A percentile compares a stretch with the other conserved stretches of the same genome.
Conservation (phyloP, 37 sponge, comb jelly and placozoan genomes). For the Dysidea cf. avara region DNA sequence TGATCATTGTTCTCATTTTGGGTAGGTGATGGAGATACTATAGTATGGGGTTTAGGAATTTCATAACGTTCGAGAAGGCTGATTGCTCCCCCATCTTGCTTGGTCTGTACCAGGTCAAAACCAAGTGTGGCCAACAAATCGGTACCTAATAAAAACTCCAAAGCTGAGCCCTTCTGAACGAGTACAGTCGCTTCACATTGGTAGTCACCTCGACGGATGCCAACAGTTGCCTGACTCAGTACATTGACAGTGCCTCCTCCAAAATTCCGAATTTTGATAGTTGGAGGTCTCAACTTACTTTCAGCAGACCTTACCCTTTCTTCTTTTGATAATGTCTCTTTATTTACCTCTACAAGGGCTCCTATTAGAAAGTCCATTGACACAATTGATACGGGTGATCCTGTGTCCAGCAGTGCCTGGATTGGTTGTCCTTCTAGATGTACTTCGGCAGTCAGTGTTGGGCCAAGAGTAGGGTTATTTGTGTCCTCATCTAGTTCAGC, state of each 20-base stretch:
- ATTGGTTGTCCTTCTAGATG: slow-evolving; percentile 14
- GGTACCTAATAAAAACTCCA: slow-evolving; percentile 41
- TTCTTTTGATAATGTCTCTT: neutral
- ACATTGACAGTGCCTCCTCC: slow-evolving; percentile 22
- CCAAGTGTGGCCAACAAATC: slow-evolving; percentile 44
- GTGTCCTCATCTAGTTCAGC: too few relatives aligned
- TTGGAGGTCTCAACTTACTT: neutral
- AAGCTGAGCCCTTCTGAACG: slow-evolving; percentile 42
- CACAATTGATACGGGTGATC: slow-evolving; percentile 38
- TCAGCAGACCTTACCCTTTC: neutral
- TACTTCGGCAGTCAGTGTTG: neutral
- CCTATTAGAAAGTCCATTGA: slow-evolving; percentile 10
- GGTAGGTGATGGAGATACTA: too few relatives aligned
- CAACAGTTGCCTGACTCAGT: slow-evolving; percentile 6
- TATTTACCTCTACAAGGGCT: neutral
- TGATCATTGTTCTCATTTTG: too few relatives aligned
- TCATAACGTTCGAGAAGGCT: neutral
- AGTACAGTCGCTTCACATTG: slow-evolving; percentile 5
- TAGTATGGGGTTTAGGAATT: too few relatives aligned
- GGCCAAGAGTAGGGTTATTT: slow-evolving; percentile 11
- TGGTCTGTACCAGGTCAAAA: slow-evolving; percentile 12
- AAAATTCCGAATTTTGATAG: slow-evolving; percentile 2
- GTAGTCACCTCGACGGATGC: neutral
- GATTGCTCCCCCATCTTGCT: neutral
- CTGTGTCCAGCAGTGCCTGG: slow-evolving; percentile 24